A percentile compares a stretch with the other conserved stretches of the same genome.
phyloP scores from a whole-genome alignment of 2,888 invertebrate genomes.

The Drosophila multiciliata region DNA sequence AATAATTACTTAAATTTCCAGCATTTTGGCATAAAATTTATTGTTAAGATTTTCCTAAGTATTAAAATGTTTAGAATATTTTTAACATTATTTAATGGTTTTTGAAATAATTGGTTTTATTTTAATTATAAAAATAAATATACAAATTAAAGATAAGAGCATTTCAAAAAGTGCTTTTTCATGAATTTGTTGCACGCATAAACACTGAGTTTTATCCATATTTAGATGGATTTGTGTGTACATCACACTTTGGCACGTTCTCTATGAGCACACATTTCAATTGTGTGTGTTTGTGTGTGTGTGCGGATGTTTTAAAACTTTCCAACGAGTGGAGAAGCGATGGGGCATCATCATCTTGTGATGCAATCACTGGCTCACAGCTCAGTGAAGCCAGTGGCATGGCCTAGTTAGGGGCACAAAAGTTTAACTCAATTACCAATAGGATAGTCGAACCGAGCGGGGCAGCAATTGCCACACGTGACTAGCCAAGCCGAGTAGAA shows the following conservation, averaged over 20 bases:
- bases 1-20: no score
- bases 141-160: neutral
- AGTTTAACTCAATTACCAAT: conserved; percentile 77
- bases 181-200: conserved; percentile 26
- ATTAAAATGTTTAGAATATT: no score
- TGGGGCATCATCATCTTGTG: conserved; percentile 52
- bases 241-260: conserved; percentile 36
- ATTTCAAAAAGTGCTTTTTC: neutral
- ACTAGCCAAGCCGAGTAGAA: conserved; percentile 53
- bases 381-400: conserved; percentile 61
- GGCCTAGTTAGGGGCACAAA: conserved; percentile 68
- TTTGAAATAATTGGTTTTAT: neutral
- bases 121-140: neutral
- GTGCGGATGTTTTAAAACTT: conserved; percentile 59
- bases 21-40: no score
- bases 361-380: conserved; percentile 63
- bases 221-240: conserved; percentile 11
- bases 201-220: conserved; percentile 25
- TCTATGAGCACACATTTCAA: conserved; percentile 22
- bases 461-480: conserved; percentile 63
- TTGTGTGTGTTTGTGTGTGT: conserved; percentile 27
- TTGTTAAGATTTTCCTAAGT: no score
- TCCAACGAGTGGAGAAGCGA: conserved; percentile 36
- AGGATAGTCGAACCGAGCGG: conserved; percentile 2
- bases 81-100: no score